Base-by-base conservation (phyloP, 2,113 vertebrate species). In the Xiphias gladius region DNA sequence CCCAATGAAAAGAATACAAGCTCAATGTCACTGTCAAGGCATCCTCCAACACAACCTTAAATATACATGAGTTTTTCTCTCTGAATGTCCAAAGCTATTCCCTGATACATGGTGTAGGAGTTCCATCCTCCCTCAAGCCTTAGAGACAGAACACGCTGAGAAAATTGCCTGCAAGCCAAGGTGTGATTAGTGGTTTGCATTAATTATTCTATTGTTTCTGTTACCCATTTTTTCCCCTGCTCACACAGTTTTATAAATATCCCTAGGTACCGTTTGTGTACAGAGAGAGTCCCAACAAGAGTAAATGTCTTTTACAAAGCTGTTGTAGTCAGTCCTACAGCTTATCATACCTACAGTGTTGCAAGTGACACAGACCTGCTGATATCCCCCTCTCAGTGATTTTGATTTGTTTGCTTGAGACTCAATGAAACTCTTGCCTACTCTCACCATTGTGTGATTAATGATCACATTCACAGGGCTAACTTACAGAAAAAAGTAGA, bases 341-440 rank as follows among this genome's bases (percentile, higher is more conserved):
- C 91, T 92, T 84, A 84, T 70, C 88, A 77, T 92, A 92, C 76
- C 82, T 88, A 77, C 92, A 94, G 84, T 89, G 75, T 81, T 88
- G 83, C n/a, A 89, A 88, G 80, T 91, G 35, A 59, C 90, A 94
- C 86, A 85, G 81, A 90, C 89, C 92, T 92, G 83, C 89, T 92
- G 93, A 95, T 86, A 92, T 41, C 93, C 86, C 80, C 87, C 88
- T 85, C 89, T 87, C 5, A 83, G 0, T 84, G 78, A 67, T 88
- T 91, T 93, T 68, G 12, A 82, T 95, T 94, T 94, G 85, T 95
- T 95, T 95, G 83, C 83, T 91, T 76, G 77, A 93, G 88, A 92
- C 86, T 82, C 92, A 92, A 87, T 93, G 94, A 94, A 95, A 93
- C 71, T 85, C 86, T 67, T 91, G 63, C 88, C 77, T 89, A 48